Evolutionary conservation across 2,113 vertebrate species (phyloP), one percentile per base, ranked within the genome.

Genomic region (Pygoscelis adeliae): DNA sequence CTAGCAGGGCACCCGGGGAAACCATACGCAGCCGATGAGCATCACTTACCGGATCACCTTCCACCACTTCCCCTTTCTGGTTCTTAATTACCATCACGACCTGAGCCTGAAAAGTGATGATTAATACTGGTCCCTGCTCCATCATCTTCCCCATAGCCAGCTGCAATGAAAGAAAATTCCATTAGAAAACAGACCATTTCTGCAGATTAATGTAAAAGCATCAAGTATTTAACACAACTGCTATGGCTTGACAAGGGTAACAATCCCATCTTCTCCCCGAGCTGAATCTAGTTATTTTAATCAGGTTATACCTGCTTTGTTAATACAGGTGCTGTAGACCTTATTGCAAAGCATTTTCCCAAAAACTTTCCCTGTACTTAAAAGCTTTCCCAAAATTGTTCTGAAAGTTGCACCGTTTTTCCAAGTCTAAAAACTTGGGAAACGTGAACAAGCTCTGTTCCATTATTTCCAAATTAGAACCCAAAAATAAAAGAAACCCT

Each of bases 121-220:
- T 99, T 69, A 99, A 96, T 34, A 99, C 99, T 0, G 99, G 99
- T 7, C 99, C 99, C 95, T 99, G 99, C 72, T 99, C 99, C 99
- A 99, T 99, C 99, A 99, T 99, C 98, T 99, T 99, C 44, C 99
- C 99, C 99, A 99, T 99, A 36, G 99, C 99, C 96, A 99, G 93
- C 99, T 99, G 98, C 36, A 83, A 82, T 30, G 36, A 86, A 22
- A 91, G 17, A 47, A 59, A 76, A 71, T 34, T 6, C 59, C 38
- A 12, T 73, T 25, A 91, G 49, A 19, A 55, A 77, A 27, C 21
- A 49, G 13, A 42, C 2, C 0, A 49, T 63, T 67, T 53, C 71
- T 83, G 74, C 9, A 72, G 26, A 11, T 52, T 10, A 14, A 34
- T 2, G n/a, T 44, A 34, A 47, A 67, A 82, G 9, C 26, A 72